Conservation (phyloP, 2,888 invertebrate species). For the Scaptomyza reducta region DNA sequence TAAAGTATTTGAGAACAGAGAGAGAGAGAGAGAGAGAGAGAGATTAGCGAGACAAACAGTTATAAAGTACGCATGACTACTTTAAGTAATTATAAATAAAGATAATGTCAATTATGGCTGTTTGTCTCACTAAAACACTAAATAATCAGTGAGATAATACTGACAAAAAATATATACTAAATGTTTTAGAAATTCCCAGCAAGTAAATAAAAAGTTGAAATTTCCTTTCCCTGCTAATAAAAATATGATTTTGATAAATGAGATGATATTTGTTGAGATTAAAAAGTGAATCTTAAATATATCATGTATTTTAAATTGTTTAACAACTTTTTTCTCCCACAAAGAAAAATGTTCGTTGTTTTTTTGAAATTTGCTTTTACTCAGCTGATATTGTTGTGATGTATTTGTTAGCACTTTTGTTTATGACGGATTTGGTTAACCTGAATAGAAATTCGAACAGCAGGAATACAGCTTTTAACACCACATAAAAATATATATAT, state of each 20-base stretch:
- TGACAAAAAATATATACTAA: conserved; percentile 1
- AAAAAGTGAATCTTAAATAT: background rate
- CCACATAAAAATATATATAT: background rate
- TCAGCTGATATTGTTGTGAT: conserved; percentile 8
- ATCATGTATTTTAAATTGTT: background rate
- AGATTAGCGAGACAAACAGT: conserved; percentile 23
- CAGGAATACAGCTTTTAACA: background rate
- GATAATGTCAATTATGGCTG: background rate
- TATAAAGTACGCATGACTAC: conserved; percentile 1
- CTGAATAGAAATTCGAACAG: background rate
- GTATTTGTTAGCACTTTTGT: conserved; percentile 32
- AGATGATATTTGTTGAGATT: background rate
- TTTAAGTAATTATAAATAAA: background rate
- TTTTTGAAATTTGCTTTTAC: conserved; percentile 40
- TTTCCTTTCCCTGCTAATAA: background rate
- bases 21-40: conserved; percentile 18
- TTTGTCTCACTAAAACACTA: background rate
- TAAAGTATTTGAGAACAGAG: conserved; percentile 24
- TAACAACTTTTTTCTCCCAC: background rate
- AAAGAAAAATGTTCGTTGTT: conserved; percentile 9
- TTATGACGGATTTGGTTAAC: conserved; percentile 20
- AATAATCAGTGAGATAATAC: background rate
- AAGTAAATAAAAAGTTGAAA: background rate
- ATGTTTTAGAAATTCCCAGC: background rate
- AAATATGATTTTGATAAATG: background rate